These are phyloP conservation scores for Sarcophaga rosellei DNA, from an alignment of 2,888 invertebrate species.

Conservation along the genomic window DNA sequence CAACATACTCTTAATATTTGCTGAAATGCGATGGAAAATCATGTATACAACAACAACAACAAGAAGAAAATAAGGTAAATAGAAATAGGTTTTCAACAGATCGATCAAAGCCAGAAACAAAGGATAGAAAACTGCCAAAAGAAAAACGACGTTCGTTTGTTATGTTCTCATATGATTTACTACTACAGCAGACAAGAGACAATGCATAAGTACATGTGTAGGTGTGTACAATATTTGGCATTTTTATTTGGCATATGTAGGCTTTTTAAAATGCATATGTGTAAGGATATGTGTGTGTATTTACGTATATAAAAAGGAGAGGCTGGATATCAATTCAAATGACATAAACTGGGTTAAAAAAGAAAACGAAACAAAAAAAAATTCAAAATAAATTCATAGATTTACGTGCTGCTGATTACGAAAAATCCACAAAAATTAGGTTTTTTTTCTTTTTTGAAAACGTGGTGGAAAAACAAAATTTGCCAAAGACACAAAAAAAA, in stretches of 20 bases:
- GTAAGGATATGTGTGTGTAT: not conserved
- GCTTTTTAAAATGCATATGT: not conserved
- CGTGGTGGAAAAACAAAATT: not conserved
- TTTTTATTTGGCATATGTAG: not conserved
- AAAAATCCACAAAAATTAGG: slow-evolving; percentile 72
- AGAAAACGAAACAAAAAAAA: not conserved
- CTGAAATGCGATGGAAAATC: too few relatives aligned
- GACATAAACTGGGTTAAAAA: slow-evolving; percentile 59
- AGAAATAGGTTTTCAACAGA: slow-evolving; percentile 34
- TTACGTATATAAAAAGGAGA: not conserved
- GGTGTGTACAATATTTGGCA: not conserved
- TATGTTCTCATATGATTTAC: too few relatives aligned
- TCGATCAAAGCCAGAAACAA: slow-evolving; percentile 48
- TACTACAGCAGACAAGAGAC: too few relatives aligned
- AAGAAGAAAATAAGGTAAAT: not conserved
- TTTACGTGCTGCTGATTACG: slow-evolving; percentile 72
- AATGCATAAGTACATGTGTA: not conserved
- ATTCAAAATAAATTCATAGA: slow-evolving; percentile 69
- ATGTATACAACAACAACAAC: slow-evolving; percentile 1
- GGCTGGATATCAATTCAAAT: slow-evolving; percentile 26
- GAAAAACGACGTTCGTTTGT: not conserved
- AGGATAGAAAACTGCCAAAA: not conserved
- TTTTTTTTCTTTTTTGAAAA: slow-evolving; percentile 68
- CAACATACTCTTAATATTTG: slow-evolving; percentile 15
- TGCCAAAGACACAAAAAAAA: slow-evolving; percentile 11